A percentile compares a stretch with the other conserved stretches of the same genome.
These are phyloP conservation scores for Platalea minor DNA, from an alignment of 2,797 vertebrate species.

Conservation along the genomic window DNA sequence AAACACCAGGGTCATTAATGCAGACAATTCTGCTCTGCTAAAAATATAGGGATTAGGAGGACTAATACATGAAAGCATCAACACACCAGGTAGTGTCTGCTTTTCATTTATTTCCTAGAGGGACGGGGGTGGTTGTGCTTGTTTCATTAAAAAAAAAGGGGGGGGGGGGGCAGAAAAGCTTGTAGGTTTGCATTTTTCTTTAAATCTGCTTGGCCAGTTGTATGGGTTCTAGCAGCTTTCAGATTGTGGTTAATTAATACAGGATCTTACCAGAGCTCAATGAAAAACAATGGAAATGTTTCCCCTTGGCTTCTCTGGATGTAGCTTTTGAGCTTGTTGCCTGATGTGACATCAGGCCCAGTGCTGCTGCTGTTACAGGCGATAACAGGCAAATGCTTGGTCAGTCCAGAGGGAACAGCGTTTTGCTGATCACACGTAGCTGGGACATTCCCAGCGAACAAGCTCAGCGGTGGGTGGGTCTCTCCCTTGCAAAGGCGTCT, in stretches of 20 bases:
- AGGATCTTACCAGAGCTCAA: not conserved
- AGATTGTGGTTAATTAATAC: not conserved
- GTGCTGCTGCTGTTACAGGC: not conserved
- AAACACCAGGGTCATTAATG: not conserved
- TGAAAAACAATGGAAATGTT: not conserved
- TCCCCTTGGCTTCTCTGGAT: not conserved
- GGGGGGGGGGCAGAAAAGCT: not conserved
- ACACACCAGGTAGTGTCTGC: not conserved
- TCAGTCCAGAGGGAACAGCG: accelerated
- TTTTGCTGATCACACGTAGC: not conserved
- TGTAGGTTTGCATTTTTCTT: not conserved
- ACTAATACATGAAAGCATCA: not conserved
- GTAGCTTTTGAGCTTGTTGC: not conserved
- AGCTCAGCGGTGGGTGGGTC: not conserved
- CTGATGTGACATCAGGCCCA: not conserved
- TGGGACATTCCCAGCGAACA: not conserved
- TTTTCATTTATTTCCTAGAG: not conserved
- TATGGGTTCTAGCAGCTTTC: not conserved
- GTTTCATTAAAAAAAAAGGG: not conserved
- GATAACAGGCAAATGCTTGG: not conserved
- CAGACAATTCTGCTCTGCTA: not conserved
- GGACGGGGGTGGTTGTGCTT: not conserved
- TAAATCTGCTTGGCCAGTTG: not conserved
- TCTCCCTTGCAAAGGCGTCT: not conserved
- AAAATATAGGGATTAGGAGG: constrained; percentile 6